These are phyloP conservation scores for Pipistrellus nathusii DNA, from an alignment of 2,797 vertebrate species.

Conservation along the genomic window DNA sequence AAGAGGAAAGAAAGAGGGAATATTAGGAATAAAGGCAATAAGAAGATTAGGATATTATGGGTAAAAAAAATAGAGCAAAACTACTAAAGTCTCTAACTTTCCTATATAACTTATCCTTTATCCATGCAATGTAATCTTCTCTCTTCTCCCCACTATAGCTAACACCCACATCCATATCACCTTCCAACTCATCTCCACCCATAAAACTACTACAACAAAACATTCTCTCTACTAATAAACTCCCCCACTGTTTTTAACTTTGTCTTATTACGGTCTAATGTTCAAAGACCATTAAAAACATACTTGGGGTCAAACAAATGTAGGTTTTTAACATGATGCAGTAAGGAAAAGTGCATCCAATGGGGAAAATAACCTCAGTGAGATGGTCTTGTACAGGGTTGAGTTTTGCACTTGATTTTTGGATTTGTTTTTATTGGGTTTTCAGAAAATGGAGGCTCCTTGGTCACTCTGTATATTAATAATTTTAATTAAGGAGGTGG, in stretches of 20 bases:
- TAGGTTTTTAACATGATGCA: not conserved
- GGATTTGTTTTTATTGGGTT: not conserved
- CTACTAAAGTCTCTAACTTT: not conserved
- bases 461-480: not conserved
- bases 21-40: not conserved
- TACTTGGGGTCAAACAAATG: not conserved
- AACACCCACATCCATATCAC: not conserved
- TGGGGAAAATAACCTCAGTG: not conserved
- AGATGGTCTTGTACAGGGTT: not conserved
- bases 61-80: constrained; percentile 20
- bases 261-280: not conserved
- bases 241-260: not conserved
- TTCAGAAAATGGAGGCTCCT: not conserved
- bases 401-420: not conserved
- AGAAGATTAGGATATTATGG: not conserved
- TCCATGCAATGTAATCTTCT: not conserved
- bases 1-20: not conserved
- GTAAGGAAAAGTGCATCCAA: not conserved
- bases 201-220: not conserved
- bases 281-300: not conserved
- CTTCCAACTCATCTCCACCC: too few relatives aligned
- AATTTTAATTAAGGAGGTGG: not conserved
- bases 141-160: not conserved
- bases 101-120: not conserved
- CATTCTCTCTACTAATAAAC: not conserved